Evolutionary conservation across 1,140 invertebrate species (phyloP), one percentile per base, ranked within the genome.

Genomic region (Drosophila bocqueti): DNA sequence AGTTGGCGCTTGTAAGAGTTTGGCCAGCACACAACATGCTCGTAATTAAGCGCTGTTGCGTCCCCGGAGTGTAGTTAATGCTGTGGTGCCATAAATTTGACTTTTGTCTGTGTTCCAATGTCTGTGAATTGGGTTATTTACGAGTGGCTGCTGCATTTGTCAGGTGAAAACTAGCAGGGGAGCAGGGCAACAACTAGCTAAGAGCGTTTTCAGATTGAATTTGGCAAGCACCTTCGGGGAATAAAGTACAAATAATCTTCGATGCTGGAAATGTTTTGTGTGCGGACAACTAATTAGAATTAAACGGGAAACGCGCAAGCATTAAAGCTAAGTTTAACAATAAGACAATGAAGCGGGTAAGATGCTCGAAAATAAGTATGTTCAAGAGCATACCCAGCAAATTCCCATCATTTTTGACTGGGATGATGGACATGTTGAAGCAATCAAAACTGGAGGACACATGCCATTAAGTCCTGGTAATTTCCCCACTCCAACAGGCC

Each of bases 61-160:
- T 86, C 79, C 69, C 83, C 66, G 36, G 66, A 62, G 83, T 83
- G 79, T 76, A 82, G 79, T 85, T 86, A 84, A 79, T 82, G 65
- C 49, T 78, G 50, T 61, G 42, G 45, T 45, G 59, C 71, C 63
- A 86, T 86, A 76, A 87, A 87, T 83, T 86, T 59, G 54, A 64
- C 68, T 61, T 72, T 76, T 64, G 69, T 69, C 64, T 45, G 64
- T 47, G 43, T 61, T 55, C 58, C 67, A 31, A 65, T 69, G 50
- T 69, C 52, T 57, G 40, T 57, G 42, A 59, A 54, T 34, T 52
- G 34, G 42, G 58, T 62, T 59, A 83, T 83, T 82, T 79, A 60
- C 46, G 63, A 58, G n/a, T 65, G 45, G 36, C 45, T 62, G 38
- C 65, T 82, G 58, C 42, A 54, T 36, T 76, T 76, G 74, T 60